Conservation (phyloP, 1,140 invertebrate species). For the Drosophila santomea region DNA sequence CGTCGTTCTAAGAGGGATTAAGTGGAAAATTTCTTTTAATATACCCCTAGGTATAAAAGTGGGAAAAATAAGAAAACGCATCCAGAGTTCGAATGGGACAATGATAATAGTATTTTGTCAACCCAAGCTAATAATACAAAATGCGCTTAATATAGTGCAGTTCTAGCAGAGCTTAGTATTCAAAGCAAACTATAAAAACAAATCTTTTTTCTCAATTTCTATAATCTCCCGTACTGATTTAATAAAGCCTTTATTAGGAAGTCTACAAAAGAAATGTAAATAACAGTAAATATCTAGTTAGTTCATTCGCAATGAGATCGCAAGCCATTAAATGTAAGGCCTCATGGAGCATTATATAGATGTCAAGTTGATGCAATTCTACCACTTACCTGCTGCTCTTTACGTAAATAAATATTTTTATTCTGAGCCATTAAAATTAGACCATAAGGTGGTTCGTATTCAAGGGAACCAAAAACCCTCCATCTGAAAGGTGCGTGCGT, state of each 20-base stretch:
- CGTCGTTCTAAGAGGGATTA: constrained; percentile 73
- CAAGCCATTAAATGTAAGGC: neutral
- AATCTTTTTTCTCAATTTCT: neutral
- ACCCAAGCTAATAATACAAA: too few species aligned
- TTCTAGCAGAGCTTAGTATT: neutral
- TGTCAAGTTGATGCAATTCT: neutral
- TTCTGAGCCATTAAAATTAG: constrained; percentile 58
- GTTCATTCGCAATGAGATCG: neutral
- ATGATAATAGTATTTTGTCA: too few species aligned
- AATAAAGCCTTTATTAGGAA: too few species aligned
- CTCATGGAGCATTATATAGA: neutral
- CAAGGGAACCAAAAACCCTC: constrained; percentile 32
- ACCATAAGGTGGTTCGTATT: constrained; percentile 35
- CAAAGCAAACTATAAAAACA: neutral
- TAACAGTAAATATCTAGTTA: neutral
- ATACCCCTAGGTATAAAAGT: neutral
- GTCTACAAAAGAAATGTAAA: neutral
- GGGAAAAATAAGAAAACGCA: neutral
- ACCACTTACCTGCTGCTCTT: constrained; percentile 28
- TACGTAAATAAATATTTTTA: neutral
- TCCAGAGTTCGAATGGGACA: constrained; percentile 34
- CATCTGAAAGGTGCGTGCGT: constrained; percentile 2
- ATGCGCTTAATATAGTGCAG: too few species aligned
- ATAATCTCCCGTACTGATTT: too few species aligned
- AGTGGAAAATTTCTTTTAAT: constrained; percentile 33